Evolutionary conservation across 2,888 invertebrate genomes (phyloP), one percentile per base, ranked within the genome.

Genomic region (Aquatica leii): DNA sequence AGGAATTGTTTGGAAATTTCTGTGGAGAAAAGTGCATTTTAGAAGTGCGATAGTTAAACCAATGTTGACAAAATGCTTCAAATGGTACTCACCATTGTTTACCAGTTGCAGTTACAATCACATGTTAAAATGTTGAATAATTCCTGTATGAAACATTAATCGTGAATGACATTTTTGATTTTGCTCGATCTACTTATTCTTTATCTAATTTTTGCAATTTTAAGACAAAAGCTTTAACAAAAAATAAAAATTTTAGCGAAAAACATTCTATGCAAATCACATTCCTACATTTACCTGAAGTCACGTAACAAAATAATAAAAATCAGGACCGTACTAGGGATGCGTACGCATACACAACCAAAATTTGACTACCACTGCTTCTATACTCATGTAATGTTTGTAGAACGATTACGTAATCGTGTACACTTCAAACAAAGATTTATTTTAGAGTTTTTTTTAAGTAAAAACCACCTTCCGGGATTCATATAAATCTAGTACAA

Each of bases 231-330:
- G 11, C 9, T n/a, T 11, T 18, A 11, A 46, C 17, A 46, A 46
- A 11, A n/a, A 18, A 18, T 15, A 18, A 20, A 46, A 46, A 46
- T 46, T 18, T 18, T 18, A 18, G 20, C 17, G 18, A 46, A 46
- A 46, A 46, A 9, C 17, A 11, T 46, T 46, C 11, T 18, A 46
- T n/a, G 46, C 20, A 46, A 46, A 46, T 46, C 18, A 46, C 46
- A 17, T 46, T 24, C 24, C 24, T 24, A 24, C 24, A 46, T 46
- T 46, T 46, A 18, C 15, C 46, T 46, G 20, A 46, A 20, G 46
- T 46, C 46, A 46, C 46, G 18, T 46, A 46, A 18, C 18, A 46
- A 46, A 46, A 46, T 46, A 46, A 46, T 18, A 46, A 20, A 46
- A 15, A 15, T 17, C 43, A 43, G 43, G 8, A 17, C 15, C 43